Evolutionary conservation across 2,113 vertebrate genomes (phyloP).

Genomic region (Coregonus clupeaformis): DNA sequence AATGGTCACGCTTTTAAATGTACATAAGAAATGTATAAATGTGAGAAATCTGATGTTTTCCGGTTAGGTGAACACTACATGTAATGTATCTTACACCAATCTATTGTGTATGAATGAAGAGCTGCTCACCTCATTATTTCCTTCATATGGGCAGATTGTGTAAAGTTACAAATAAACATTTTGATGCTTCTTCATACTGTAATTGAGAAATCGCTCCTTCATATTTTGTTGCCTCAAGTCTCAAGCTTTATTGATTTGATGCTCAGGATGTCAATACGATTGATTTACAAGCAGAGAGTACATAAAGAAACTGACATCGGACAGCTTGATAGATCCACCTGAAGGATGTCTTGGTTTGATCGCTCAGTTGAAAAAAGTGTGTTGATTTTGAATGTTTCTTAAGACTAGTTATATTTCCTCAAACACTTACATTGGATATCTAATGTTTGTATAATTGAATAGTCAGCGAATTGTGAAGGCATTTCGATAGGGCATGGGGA

Average conservation of each 20-base stretch:
- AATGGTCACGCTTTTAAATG: background rate
- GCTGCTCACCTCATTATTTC: background rate
- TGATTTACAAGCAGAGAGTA: slow-evolving; percentile 26
- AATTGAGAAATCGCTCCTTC: slow-evolving; percentile 18
- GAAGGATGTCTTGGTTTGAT: background rate
- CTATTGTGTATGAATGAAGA: background rate
- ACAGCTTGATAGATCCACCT: slow-evolving; percentile 6
- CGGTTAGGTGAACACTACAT: background rate
- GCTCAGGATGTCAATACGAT: slow-evolving; percentile 34
- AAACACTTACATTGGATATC: too few relatives aligned
- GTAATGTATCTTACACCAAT: slow-evolving; percentile 3
- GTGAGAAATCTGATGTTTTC: background rate
- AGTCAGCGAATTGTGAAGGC: too few relatives aligned
- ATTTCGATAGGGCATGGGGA: too few relatives aligned
- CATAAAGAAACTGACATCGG: too few relatives aligned
- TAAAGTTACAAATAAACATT: slow-evolving; percentile 45
- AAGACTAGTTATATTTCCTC: too few relatives aligned
- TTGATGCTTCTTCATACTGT: slow-evolving; percentile 48
- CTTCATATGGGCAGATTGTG: background rate
- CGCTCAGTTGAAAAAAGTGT: too few relatives aligned
- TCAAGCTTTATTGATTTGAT: slow-evolving; percentile 28
- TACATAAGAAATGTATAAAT: slow-evolving; percentile 8
- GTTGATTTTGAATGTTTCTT: too few relatives aligned
- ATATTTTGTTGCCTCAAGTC: slow-evolving; percentile 14
- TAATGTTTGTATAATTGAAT: too few relatives aligned